Conservation (phyloP, 2,113 vertebrate species). For the Ciconia boyciana region DNA sequence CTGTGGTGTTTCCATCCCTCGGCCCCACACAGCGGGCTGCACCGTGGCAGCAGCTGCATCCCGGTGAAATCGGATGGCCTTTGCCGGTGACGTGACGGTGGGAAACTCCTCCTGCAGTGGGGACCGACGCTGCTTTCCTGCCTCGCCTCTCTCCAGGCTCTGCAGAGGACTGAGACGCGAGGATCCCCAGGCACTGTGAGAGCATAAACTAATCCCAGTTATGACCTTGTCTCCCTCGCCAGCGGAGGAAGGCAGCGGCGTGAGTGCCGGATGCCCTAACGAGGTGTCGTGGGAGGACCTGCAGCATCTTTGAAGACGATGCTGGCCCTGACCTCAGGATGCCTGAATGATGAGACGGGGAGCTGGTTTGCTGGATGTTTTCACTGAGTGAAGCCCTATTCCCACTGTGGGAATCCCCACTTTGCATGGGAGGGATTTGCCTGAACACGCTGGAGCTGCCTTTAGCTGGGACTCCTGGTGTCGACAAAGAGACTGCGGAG, state of each 20-base stretch:
- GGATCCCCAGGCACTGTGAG: accelerated
- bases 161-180: accelerated
- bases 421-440: neutral
- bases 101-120: neutral
- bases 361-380: neutral
- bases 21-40: accelerated
- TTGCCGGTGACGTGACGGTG: accelerated
- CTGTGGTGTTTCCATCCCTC: neutral
- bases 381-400: neutral
- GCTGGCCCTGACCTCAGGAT: neutral
- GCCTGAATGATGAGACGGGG: neutral
- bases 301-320: neutral
- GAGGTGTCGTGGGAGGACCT: neutral
- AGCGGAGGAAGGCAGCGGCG: neutral
- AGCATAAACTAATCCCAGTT: no score
- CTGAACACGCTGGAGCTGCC: neutral
- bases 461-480: neutral
- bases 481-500: neutral
- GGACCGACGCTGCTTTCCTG: neutral
- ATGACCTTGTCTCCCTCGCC: accelerated
- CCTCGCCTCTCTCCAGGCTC: neutral
- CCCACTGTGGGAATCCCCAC: constrained; percentile 6
- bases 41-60: neutral
- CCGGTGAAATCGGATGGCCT: neutral
- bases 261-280: accelerated